phyloP scores from a whole-genome alignment of 2,888 invertebrate species.

The Dryomyza anilis region DNA sequence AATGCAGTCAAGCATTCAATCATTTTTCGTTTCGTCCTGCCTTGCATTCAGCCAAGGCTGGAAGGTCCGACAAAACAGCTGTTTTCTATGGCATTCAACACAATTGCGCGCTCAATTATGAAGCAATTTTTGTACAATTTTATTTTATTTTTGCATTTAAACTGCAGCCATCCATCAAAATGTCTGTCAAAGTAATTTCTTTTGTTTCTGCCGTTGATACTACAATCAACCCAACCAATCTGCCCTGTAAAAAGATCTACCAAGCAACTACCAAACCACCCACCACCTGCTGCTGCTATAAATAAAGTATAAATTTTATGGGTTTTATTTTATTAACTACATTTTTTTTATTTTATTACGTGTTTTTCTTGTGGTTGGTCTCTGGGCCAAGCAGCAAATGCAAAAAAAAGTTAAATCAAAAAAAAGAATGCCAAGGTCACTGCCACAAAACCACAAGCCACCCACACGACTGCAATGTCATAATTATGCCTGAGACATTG shows the following conservation, averaged over 20 bases:
- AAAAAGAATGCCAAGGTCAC: conserved; percentile 1
- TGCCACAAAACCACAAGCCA: background rate
- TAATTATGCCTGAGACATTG: background rate
- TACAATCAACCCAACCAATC: too few species aligned
- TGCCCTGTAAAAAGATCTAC: too few species aligned
- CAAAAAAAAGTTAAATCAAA: too few species aligned
- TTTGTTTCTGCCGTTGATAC: too few species aligned
- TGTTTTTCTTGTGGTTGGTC: background rate
- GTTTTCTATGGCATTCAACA: background rate
- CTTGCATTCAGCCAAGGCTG: background rate
- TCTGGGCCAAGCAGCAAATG: background rate
- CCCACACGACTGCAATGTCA: conserved; percentile 6
- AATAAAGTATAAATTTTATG: background rate
- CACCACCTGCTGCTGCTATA: too few species aligned
- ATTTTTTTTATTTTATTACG: background rate
- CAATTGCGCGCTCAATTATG: conserved; percentile 4
- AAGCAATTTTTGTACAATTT: too few species aligned
- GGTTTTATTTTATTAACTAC: background rate
- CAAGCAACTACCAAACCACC: too few species aligned
- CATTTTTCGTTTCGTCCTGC: background rate
- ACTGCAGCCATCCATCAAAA: conserved; percentile 2
- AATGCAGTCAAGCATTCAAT: background rate
- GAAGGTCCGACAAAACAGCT: background rate
- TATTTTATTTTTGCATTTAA: background rate
- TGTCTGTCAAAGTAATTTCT: background rate